Conservation (phyloP, 2,888 invertebrate genomes). For the Vanessa cardui region DNA sequence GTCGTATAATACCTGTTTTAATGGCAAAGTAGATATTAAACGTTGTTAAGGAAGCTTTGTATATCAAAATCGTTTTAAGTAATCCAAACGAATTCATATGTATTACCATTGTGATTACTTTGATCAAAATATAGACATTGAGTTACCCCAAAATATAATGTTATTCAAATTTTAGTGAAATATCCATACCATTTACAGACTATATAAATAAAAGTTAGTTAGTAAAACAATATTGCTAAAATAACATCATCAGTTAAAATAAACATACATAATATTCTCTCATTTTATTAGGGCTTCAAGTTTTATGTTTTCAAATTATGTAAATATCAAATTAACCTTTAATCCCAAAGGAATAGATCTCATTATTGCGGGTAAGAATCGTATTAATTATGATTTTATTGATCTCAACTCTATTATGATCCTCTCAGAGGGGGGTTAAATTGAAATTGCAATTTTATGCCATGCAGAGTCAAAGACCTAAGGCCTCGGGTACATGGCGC, state of each 20-base stretch:
- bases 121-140: too few relatives aligned
- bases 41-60: too few relatives aligned
- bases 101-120: too few relatives aligned
- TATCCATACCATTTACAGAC: background rate
- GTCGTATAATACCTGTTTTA: too few relatives aligned
- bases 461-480: conserved; percentile 30
- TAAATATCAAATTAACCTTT: conserved; percentile 5
- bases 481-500: conserved; percentile 32
- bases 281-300: conserved; percentile 39
- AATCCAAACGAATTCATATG: too few relatives aligned
- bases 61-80: too few relatives aligned
- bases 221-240: background rate
- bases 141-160: too few relatives aligned
- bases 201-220: background rate
- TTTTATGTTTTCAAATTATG: conserved; percentile 24
- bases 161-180: too few relatives aligned
- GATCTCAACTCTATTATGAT: conserved; percentile 43
- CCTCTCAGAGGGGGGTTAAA: conserved; percentile 44
- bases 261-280: conserved; percentile 22
- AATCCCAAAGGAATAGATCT: background rate
- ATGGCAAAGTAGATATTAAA: too few relatives aligned
- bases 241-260: conserved; percentile 17
- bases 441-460: conserved; percentile 43
- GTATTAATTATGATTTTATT: conserved; percentile 44
- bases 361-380: conserved; percentile 3